Evolutionary conservation across 64 coral and sea anemone genomes (phyloP), one percentile per base, ranked within the genome.

Genomic region (Pocillopora damicornis): DNA sequence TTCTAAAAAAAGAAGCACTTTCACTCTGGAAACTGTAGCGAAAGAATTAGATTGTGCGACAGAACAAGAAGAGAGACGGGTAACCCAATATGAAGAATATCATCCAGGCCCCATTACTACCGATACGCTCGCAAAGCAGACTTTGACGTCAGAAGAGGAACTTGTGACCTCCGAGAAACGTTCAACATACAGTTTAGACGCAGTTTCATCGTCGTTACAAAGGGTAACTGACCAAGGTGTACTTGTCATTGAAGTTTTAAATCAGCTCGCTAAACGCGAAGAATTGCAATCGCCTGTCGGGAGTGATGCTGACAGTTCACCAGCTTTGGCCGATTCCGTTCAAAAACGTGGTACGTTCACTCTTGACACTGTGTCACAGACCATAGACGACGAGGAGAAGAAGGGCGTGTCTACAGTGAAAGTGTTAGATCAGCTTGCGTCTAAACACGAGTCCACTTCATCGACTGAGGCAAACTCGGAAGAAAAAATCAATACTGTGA

Each of bases 321-420:
- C 22, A 71, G 22, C 67, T 20, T 10, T 11, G 9, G 22, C 25
- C n/a, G 67, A 30, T 1, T 42, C 35, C 42, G 16, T 37, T 63
- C 11, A 20, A 25, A 90, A 90, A 57, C 66, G 90, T 38, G 83
- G 83, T 5, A 92, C 90, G 2, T 92, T 87, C 73, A 65, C 90
- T 2, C 75, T 87, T 10, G 90, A 92, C 8, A 26, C 63, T 2
- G 83, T 92, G 13, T 87, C 83, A 11, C 75, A 78, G 57, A 61
- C 74, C 22, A 58, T 92, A 26, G 75, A 87, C 73, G 83, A 66
- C 9, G 90, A 75, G 15, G 22, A 72, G 42, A 56, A 79, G 13
- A 87, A 79, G 74, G 83, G 90, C 75, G 71, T 87, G 15, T 83
- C 75, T 35, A 58, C 86, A 23, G 81, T 87, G 60, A 75, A 92